Evolutionary conservation across 2,888 invertebrate species (phyloP).

Genomic region (Germaria angustata): DNA sequence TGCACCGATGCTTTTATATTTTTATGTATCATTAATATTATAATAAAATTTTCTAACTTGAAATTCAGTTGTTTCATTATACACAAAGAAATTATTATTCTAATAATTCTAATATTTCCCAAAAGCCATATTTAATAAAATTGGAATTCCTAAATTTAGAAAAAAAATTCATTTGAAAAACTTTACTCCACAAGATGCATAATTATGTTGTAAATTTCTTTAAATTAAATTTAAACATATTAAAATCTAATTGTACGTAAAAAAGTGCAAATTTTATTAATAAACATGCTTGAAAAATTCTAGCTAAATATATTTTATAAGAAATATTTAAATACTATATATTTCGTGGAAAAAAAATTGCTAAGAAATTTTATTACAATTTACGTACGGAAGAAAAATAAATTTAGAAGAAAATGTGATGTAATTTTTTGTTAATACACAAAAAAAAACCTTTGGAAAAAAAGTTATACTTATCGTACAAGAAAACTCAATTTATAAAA

Average conservation of each 20-base stretch:
- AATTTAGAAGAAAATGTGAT: slow-evolving; percentile 56
- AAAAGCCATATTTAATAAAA: not conserved
- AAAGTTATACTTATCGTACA: not conserved
- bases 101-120: not conserved
- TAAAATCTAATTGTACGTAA: slow-evolving; percentile 4
- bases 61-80: not conserved
- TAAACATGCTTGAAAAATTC: slow-evolving; percentile 35
- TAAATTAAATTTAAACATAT: too few species aligned
- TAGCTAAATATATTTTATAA: not conserved
- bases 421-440: slow-evolving; percentile 27
- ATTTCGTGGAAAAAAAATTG: not conserved
- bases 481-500: not conserved
- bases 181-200: slow-evolving; percentile 4
- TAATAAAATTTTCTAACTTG: too few species aligned
- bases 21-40: too few species aligned
- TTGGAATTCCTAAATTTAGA: not conserved
- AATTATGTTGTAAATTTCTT: not conserved
- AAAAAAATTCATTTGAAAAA: slow-evolving; percentile 3
- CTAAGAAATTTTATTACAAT: not conserved
- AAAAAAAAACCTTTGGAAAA: slow-evolving; percentile 22
- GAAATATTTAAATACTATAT: not conserved
- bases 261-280: slow-evolving; percentile 36
- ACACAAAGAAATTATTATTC: not conserved
- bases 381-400: slow-evolving; percentile 6
- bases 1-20: too few species aligned